These are phyloP conservation scores for Athene cunicularia DNA, from an alignment of 2,113 vertebrate species.

Conservation along the genomic window DNA sequence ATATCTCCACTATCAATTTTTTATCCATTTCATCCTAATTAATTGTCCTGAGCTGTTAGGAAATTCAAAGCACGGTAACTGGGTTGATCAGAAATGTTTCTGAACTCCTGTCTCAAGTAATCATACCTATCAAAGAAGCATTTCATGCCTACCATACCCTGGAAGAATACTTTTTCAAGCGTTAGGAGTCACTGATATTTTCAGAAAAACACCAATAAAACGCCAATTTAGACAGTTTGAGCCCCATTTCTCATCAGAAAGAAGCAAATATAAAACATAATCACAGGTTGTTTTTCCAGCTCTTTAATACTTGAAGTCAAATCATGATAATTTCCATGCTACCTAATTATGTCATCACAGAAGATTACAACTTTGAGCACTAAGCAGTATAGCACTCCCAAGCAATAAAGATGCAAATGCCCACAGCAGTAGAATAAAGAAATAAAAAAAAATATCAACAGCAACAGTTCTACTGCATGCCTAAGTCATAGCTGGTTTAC, in stretches of 20 bases:
- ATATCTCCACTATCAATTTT: neutral
- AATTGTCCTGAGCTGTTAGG: neutral
- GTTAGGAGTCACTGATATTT: neutral
- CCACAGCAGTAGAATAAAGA: neutral
- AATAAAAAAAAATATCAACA: neutral
- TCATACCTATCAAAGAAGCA: neutral
- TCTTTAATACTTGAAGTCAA: constrained; percentile 18
- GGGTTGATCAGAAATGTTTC: neutral
- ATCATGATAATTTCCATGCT: neutral
- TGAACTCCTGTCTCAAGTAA: neutral
- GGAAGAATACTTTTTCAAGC: neutral
- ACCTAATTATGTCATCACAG: neutral
- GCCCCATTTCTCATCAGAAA: neutral
- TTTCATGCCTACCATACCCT: neutral
- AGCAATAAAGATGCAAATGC: constrained; percentile 34
- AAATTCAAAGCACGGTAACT: neutral
- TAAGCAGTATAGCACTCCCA: neutral
- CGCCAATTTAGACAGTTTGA: neutral
- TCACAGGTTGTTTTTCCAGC: neutral
- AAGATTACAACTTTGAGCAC: neutral
- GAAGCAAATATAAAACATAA: neutral
- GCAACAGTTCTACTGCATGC: neutral
- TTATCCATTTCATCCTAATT: neutral
- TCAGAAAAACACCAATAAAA: neutral
- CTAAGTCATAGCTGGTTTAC: neutral